Evolutionary conservation across 2,888 invertebrate genomes (phyloP), one percentile per base, ranked within the genome.

Genomic region (Sinohyriopsis cumingii): DNA sequence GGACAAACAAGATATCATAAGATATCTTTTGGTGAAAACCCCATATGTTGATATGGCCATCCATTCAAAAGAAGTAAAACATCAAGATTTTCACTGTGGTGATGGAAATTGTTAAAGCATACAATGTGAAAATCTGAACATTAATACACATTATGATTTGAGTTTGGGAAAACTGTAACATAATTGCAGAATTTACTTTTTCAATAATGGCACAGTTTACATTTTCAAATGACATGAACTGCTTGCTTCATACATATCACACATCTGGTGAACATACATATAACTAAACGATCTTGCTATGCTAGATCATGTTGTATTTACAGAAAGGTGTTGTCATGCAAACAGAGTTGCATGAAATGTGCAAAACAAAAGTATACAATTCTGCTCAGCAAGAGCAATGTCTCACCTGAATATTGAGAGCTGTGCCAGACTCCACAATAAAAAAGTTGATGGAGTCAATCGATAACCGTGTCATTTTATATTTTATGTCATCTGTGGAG

Each of bases 381-480:
- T 25, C 9, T 24, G 57, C 57, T 22, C 57, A 12, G 9, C 24
- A 57, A 18, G n/a, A 57, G n/a, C 57, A 22, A 54, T 20, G 55
- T 19, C 67, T 84, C 85, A 94, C 93, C 95, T 96, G 96, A 1
- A 96, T 91, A 87, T 96, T 96, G 54, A 97, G 91, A 0, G 96
- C 95, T 5, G 96, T 95, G 60, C 95, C 95, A 55, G 93, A 93
- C 90, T 99, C 99, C 62, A 97, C 95, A 65, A 99, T 90, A 91
- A 96, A 96, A 61, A 99, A 92, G 90, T 98, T 96, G 3, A 99
- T 70, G 25, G 86, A 87, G 73, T 90, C 90, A 4, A 90, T 76
- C 7, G 89, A 88, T 18, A 85, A 78, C 62, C 99, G 92, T 9
- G 95, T 94, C 94, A 99, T 95, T 88, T 95, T 93, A 90, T 99